Base-by-base conservation (phyloP, 2,797 vertebrate species). In the Poeciliopsis gracilis region DNA sequence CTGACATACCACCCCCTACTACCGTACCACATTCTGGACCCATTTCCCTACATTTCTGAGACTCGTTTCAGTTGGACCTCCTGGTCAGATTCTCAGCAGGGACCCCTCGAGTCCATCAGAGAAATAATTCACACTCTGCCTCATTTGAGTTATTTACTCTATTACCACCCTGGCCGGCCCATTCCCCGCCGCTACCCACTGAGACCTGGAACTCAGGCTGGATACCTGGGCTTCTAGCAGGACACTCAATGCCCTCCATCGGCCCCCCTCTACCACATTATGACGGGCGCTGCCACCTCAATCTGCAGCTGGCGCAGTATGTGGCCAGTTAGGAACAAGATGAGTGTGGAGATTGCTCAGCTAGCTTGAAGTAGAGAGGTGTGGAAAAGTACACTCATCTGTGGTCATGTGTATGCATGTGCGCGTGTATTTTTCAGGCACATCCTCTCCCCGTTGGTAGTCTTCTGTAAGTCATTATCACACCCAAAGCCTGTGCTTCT, bases 391-490 rank as follows among this genome's bases (percentile, higher is more conserved):
- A 59, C 81, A 69, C 63, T 33, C 1, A 73, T 88, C 84, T 89
- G 87, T 86, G 76, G 85, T 66, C 28, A 67, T 80, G 89, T 77
- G 75, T 61, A 47, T 77, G 69, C 69, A 63, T 72, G 79, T 84
- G 82, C 71, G 76, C 77, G 46, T 71, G 84, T 77, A 53, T 57
- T 69, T 83, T 77, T 87, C 69, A 73, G 79, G 61, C 82, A 70
- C 38, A 43, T 88, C 82, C 72, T 77, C 76, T 92, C 90, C 86
- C 95, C 89, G 92, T 94, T 93, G 92, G 91, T 91, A 72, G 89
- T 87, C 95, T 93, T 92, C 94, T 80, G 88, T 94, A 95, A 97
- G 97, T 97, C 96, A 97, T 97, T 97, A 97, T 97, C 95, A 95
- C 94, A 93, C 93, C 93, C 90, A 83, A 92, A 94, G 94, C 93